phyloP scores from a whole-genome alignment of 2,797 vertebrate species.

The Muscicapa striata region DNA sequence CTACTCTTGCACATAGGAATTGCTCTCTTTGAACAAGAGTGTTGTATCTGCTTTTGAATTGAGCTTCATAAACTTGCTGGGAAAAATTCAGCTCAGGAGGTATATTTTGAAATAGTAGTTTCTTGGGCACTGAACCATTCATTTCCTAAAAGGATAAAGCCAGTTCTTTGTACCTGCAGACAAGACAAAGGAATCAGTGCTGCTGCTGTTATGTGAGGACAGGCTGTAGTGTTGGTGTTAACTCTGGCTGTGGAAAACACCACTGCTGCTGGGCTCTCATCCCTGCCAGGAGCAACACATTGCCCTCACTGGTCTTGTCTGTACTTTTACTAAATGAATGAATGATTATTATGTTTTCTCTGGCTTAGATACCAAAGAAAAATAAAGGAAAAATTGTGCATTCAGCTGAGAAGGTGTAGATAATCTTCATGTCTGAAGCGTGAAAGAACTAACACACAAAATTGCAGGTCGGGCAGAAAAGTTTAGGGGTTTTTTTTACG shows the following conservation, averaged over 20 bases:
- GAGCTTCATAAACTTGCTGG: background rate
- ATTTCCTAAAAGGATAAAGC: slow-evolving; percentile 3
- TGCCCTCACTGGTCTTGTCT: background rate
- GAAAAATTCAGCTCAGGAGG: background rate
- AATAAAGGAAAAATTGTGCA: background rate
- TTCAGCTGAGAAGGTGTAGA: background rate
- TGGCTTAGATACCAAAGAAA: background rate
- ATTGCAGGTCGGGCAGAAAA: background rate
- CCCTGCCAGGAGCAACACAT: background rate
- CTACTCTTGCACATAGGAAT: background rate
- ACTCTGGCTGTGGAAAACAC: background rate
- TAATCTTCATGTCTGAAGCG: background rate
- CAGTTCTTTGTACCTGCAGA: background rate
- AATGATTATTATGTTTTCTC: background rate
- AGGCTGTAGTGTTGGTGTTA: background rate
- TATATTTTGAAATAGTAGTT: background rate
- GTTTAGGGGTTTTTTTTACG: background rate
- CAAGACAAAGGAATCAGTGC: background rate
- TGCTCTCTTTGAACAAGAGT: background rate
- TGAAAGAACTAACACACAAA: background rate
- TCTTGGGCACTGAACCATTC: background rate
- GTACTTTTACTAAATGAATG: background rate
- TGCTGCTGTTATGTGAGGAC: background rate
- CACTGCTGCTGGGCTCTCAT: background rate
- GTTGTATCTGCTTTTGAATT: background rate